Base-by-base conservation (phyloP, 2,113 vertebrate genomes). In the Chlorodrepanis virens region DNA sequence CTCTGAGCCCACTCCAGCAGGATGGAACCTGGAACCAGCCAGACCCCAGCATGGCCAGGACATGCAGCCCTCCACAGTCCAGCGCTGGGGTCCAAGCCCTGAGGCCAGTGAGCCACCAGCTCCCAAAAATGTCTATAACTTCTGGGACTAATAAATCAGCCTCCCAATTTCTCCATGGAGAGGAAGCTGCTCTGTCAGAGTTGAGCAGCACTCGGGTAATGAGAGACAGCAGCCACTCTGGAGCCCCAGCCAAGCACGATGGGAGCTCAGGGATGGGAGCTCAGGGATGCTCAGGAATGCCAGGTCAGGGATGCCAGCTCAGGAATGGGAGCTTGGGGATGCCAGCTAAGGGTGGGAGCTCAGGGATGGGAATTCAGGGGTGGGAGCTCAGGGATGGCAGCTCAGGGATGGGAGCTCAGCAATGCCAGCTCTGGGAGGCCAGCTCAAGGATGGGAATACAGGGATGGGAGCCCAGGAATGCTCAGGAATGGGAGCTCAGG, bases 161-260 rank as follows among this genome's bases (percentile, higher is more conserved):
- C 37, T 35, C 54, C 16, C 0, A 1, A 11, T 22, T 56, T 21
- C 50, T 14, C 27, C 1, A 0, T 3, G 1, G 20, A 2, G 65
- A 21, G 37, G 15, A 22, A 5, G 59, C 27, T 39, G n/a, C 39
- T 63, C 35, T 6, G 1, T 3, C 33, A 9, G 20, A 54, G 39
- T 31, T 3, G 1, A 71, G 3, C 4, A 13, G 7, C 39, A 2
- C 35, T 18, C 0, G 0, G 56, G 83, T 67, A 33, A 53, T 0
- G 11, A 21, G 27, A 65, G 33, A 24, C 28, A 67, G 33, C 60
- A 75, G 65, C 64, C 0, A 0, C 42, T 70, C 77, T 31, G 10
- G 53, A 40, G 53, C 15, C 24, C 2, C 12, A 44, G 52, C 16
- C 2, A 3, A 31, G 50, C 10, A 2, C 39, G 28, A 22, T n/a